These are phyloP conservation scores for Pseudomyrmex dendroicus DNA, from an alignment of 1,140 invertebrate genomes.

Conservation along the genomic window DNA sequence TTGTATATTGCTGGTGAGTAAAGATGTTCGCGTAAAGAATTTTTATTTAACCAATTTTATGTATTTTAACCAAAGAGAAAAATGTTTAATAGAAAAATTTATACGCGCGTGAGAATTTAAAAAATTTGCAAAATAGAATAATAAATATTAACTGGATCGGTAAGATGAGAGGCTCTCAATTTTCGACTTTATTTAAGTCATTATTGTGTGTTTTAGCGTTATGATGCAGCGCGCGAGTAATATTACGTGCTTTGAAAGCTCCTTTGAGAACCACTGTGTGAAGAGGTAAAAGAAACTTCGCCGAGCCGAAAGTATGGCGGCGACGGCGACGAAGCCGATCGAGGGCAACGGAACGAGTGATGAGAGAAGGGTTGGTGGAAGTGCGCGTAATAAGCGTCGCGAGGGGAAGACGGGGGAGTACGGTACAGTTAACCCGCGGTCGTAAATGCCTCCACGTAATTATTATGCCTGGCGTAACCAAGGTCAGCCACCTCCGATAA, in stretches of 20 bases:
- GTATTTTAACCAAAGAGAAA: too few relatives aligned
- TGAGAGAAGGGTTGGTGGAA: constrained; percentile 30
- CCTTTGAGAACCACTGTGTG: constrained; percentile 15
- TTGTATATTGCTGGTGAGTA: neutral
- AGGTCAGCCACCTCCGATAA: constrained; percentile 29
- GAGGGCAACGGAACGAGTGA: neutral
- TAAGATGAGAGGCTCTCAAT: neutral
- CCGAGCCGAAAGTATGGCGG: neutral
- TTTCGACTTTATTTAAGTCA: neutral
- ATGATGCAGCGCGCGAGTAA: neutral
- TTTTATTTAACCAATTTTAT: too few relatives aligned
- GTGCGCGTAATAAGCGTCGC: constrained; percentile 43
- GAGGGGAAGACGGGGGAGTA: neutral
- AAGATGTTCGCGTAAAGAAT: neutral
- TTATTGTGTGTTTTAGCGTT: constrained; percentile 3
- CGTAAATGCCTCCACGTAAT: constrained; percentile 56
- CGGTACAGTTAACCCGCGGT: constrained; percentile 42
- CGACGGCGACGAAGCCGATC: constrained; percentile 9
- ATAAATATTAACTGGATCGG: neutral
- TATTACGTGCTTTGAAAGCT: neutral
- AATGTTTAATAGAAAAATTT: neutral
- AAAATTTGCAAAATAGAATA: neutral
- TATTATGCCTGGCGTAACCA: constrained; percentile 35
- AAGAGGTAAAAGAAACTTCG: constrained; percentile 3
- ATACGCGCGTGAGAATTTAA: neutral